Percentiles rank a stretch among this genome's conserved stretches.
These are phyloP conservation scores for Sitta europaea DNA, from an alignment of 2,113 vertebrate species.

Conservation along the genomic window DNA sequence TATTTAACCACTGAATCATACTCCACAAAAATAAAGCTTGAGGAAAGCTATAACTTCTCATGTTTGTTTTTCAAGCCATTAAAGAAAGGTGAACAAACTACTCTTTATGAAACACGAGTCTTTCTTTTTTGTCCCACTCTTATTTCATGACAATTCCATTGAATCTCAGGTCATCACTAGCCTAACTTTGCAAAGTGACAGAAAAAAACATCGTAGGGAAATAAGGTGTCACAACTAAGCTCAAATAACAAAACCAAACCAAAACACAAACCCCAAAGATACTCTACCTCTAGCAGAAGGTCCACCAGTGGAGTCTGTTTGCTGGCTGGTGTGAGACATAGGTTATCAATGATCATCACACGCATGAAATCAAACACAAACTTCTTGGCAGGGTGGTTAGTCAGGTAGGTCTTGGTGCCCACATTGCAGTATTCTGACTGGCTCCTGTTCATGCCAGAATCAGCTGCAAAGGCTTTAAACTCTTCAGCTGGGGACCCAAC, in stretches of 20 bases:
- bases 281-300: conserved; percentile 89
- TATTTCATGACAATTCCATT: not conserved
- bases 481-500: conserved; percentile 93
- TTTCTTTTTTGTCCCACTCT: not conserved
- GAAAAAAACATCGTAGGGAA: not conserved
- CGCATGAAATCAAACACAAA: conserved; percentile 98
- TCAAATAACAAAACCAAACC: not conserved
- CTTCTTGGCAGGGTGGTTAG: conserved; percentile 97
- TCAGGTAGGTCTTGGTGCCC: conserved; percentile 94
- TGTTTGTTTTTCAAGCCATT: not conserved
- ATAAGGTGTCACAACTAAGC: not conserved
- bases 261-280: not conserved
- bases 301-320: conserved; percentile 96
- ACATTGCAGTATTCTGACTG: conserved; percentile 98
- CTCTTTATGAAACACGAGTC: not conserved
- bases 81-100: not conserved
- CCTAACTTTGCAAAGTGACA: not conserved
- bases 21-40: not conserved
- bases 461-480: conserved; percentile 90
- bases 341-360: conserved; percentile 96
- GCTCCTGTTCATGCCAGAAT: conserved; percentile 97
- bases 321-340: conserved; percentile 92
- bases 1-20: not conserved
- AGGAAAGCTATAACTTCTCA: not conserved
- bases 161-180: not conserved